phyloP scores from a whole-genome alignment of 2,113 vertebrate species.

The Eclectus roratus region DNA sequence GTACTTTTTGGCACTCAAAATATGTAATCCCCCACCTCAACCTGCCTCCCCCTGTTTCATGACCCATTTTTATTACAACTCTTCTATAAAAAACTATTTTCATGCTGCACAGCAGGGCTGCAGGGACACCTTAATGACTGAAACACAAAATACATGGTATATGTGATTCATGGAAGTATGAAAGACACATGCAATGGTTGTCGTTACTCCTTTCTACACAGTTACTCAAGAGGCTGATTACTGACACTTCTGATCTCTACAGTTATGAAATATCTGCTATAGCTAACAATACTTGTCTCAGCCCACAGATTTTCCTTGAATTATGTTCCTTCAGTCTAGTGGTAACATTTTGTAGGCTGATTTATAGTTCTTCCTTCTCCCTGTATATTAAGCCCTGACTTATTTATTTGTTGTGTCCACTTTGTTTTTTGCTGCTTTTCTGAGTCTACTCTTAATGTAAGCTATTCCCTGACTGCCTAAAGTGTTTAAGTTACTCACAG shows the following conservation, averaged over 20 bases:
- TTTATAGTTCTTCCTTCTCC: background rate
- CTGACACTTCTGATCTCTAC: background rate
- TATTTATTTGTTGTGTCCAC: background rate
- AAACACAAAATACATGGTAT: background rate
- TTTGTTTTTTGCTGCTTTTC: background rate
- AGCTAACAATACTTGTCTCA: background rate
- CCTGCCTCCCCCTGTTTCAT: accelerated
- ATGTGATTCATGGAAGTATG: background rate
- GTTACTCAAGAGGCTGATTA: background rate
- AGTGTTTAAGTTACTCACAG: background rate
- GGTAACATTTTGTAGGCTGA: background rate
- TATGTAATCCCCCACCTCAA: too few species aligned
- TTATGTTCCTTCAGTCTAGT: background rate
- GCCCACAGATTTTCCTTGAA: background rate
- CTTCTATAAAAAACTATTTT: background rate
- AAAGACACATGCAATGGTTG: background rate
- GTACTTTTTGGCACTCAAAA: background rate
- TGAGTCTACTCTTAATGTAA: background rate
- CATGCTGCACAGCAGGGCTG: background rate
- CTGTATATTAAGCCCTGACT: background rate
- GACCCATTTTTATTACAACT: background rate
- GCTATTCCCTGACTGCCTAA: background rate
- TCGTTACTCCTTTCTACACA: background rate
- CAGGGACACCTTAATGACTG: background rate
- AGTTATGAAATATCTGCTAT: background rate